Base-by-base conservation (phyloP, 2,888 invertebrate species). In the Apeira syringaria region DNA sequence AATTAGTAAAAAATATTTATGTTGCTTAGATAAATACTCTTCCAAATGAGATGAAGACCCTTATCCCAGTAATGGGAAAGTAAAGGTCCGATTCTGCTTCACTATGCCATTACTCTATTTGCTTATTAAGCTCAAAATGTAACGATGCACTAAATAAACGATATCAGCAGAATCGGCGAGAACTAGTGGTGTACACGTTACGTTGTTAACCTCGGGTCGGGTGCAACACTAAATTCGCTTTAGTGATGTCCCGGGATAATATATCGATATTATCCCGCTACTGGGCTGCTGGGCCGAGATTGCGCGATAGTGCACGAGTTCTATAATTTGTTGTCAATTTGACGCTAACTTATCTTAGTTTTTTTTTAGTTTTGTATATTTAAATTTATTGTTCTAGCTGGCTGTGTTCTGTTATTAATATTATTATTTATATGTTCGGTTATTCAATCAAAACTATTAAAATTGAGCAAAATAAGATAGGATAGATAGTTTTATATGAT, bases 261-360 rank as follows among this genome's bases (percentile, higher is more conserved):
- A n/a, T n/a, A n/a, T 51, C 70, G 81, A 83, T 84, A 65, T 76
- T 75, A 77, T 74, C 80, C 66, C 65, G 81, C 83, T 84, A 82
- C 83, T 61, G 79, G 72, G 60, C 67, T 69, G 64, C n/a, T n/a
- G n/a, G n/a, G n/a, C n/a, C 54, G 60, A 74, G 78, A 80, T 80
- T 61, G 56, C 50, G 60, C 65, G 80, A 80, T 81, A 81, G 63
- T 53, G 50, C 51, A 9, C 57, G 52, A 56, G 64, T 64, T 61
- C 57, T 68, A 65, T 38, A 75, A 79, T 80, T 80, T 80, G 74
- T 74, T 72, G 71, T 61, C 56, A 59, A 72, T 69, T 64, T 64
- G 49, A 48, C 61, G 58, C 69, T 65, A 67, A 71, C 72, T 72
- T 74, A 64, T 63, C 50, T 46, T 46, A 7, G 35, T 40, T 51